Evolutionary conservation across 2,113 vertebrate genomes (phyloP), one percentile per base, ranked within the genome.

Genomic region (Regulus satrapa): DNA sequence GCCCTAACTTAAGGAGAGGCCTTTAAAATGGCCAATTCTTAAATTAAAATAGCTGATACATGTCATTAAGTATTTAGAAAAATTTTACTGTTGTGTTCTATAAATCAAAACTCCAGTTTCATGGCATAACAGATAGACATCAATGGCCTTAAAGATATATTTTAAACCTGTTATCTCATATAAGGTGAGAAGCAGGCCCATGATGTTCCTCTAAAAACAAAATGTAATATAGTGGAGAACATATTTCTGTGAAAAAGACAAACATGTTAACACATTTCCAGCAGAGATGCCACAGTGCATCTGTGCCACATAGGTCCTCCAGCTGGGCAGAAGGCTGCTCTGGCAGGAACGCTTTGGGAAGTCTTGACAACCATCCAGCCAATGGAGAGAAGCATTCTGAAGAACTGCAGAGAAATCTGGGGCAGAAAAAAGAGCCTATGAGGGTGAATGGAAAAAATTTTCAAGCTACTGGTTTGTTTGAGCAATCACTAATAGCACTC

Each of bases 241-340:
- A 9, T 17, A n/a, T 41, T 58, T 90, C 48, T 72, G 59, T 21
- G 21, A n/a, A 38, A 73, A 77, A 81, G 51, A 20, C 38, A 82
- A 83, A 77, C 5, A 20, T 0, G 0, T 62, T 45, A 38, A 9
- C 26, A 21, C 1, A 0, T 88, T 79, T 56, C 40, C 49, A 78
- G 55, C 6, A 5, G 55, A 78, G 59, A 32, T 23, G 20, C 34
- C 55, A 54, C 26, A 34, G 23, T 16, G 25, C 41, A 40, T 45
- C 68, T 68, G 28, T 62, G 72, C 26, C 2, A 5, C 29, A 6
- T 0, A 49, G 71, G 59, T 64, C 9, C 40, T 67, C 14, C 0
- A 0, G 21, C 25, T 18, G 38, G 84, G 58, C 54, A 61, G 54
- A 16, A 84, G 59, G 36, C n/a, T 84, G 48, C n/a, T 63, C 71